Base-by-base conservation (phyloP, 64 coral and sea anemone species). In the Dendrophyllia cribrosa region DNA sequence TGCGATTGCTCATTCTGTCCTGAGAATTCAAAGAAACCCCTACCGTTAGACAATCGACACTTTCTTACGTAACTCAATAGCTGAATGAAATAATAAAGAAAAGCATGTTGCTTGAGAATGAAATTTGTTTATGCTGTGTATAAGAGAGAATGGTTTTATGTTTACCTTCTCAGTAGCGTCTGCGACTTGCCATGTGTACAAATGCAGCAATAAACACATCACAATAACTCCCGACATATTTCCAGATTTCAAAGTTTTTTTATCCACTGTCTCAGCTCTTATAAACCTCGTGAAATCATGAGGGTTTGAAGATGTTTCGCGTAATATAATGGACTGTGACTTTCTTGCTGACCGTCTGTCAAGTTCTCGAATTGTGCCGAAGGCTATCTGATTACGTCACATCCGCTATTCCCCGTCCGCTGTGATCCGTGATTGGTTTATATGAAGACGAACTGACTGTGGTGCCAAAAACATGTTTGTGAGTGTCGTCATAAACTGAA, bases 351-450 rank as follows among this genome's bases (percentile, higher is more conserved):
- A 64, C 19, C 47, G 79, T 67, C 59, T 66, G 79, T 58, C 78
- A 81, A 63, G 10, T 83, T 47, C 26, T 83, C 43, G 61, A 83
- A 66, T 47, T 9, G 60, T 61, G 79, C 44, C 60, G 59, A 83
- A 66, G 43, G 59, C 43, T 19, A 21, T 20, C 49, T 4, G 17
- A 66, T 83, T 44, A 83, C 79, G 79, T 83, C 79, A 83, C 44
- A 66, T 83, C 79, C 79, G 79, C 79, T 50, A 19, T 66, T 21
- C 59, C 17, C 51, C 58, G 62, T 62, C 78, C 78, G 75, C 23
- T 81, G 15, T 60, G 58, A 58, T 58, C 15, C 59, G 43, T 66
- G 43, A 83, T 83, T 83, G 79, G 79, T 66, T 83, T 4, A 83
- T 22, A 22, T 50, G 13, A 25, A 62, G 71, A 72, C 22, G 66